Base-by-base conservation (phyloP, 2,113 vertebrate genomes). In the Thamnaconus septentrionalis region DNA sequence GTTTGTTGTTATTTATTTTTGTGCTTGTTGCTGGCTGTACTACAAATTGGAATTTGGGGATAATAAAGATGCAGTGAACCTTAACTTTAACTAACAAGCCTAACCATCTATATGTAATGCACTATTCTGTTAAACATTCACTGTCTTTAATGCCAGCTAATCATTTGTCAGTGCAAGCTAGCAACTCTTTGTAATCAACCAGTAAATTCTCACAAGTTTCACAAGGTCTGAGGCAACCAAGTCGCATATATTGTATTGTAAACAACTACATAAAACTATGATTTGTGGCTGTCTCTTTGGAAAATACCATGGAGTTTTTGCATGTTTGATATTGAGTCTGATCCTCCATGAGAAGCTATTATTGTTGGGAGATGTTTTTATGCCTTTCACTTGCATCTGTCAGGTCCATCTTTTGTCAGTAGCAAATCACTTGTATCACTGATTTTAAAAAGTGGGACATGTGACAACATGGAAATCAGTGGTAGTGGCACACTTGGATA, bases 71-170 rank as follows among this genome's bases (percentile, higher is more conserved):
- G 18, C 18, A 31, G 18, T 31, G 1, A 31, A 31, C 75, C 69
- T 48, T 81, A 81, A 80, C 69, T 62, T 66, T 64, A 51, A 59
- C 66, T 65, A 80, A 78, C 65, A 68, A 67, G 76, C 63, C 59
- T 10, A 70, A 79, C 63, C 64, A 64, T 70, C 65, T 66, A 81
- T 62, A 68, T 71, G 60, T 82, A 31, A 76, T 82, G 83, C 81
- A 85, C 81, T 79, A 71, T 80, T 80, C 78, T 66, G 71, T 60
- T 58, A 56, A 56, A 58, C 64, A 10, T 64, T 18, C 71, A 64
- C 70, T 74, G 72, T 64, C 74, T 71, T 69, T 74, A 50, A 67
- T 51, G 62, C 43, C 56, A 66, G 45, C 44, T 59, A 63, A 64
- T 64, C 67, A 54, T 64, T 61, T 45, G 55, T 51, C 54, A 2